Evolutionary conservation across 1,140 invertebrate species (phyloP), one percentile per base, ranked within the genome.

Genomic region (Microplitis mediator): DNA sequence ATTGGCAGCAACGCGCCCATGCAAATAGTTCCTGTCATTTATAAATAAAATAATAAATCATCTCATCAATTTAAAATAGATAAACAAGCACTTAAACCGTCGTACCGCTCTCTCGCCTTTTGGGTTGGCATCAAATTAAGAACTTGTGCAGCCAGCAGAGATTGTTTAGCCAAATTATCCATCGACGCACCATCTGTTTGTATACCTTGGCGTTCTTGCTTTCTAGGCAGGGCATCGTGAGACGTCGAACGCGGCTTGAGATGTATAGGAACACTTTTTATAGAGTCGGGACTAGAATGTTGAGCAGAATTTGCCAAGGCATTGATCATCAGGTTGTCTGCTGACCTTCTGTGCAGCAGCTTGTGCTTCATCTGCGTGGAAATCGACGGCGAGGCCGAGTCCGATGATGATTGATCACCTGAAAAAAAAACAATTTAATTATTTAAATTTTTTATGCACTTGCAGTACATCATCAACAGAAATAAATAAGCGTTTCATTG

Each of bases 81-180:
- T 65, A 4, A n/a, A 11, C 34, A 39, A 63, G 8, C n/a, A 35
- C 6, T 51, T 63, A 11, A 14, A 51, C 32, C 67, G 9, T 65
- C 69, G 69, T 84, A 93, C 92, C 92, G 91, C 87, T 94, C 92
- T 77, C 92, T 87, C 68, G 93, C 93, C 82, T 94, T 93, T 60
- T 92, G 90, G 3, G 92, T 92, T 14, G 94, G 93, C 79, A 95
- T 94, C 69, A 94, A 88, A 85, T 93, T 91, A 63, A 95, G 81
- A 66, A 94, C 92, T 86, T 94, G 92, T 73, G 93, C 93, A 67
- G 92, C 93, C 76, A 94, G 87, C 71, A 94, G 82, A 36, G 92
- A 90, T 77, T 94, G 92, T 71, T 91, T 89, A 14, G 91, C 93
- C 72, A 93, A 86, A 82, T 91, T 92, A 76, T 93, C 91, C 78